Base-by-base conservation (phyloP, 2,113 vertebrate genomes). In the pig (Sus scrofa) region DNA sequence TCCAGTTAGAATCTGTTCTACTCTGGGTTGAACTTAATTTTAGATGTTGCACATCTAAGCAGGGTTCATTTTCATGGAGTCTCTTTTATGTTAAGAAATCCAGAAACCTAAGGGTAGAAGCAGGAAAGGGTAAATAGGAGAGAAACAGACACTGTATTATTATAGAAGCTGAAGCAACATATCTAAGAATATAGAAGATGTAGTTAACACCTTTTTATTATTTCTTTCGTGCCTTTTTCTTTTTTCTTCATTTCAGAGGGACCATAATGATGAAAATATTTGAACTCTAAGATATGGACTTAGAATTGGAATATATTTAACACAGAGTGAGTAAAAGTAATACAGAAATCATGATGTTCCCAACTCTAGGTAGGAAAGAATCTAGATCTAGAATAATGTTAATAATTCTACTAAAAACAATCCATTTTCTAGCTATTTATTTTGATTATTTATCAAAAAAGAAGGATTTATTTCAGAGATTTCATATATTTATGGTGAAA, bases 221-320 rank as follows among this genome's bases (percentile, higher is more conserved):
- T 60, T 92, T 89, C 32, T 70, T 94, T 94, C 34, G 67, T 67
- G 20, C 74, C 3, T 92, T 91, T 83, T 81, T 70, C 20, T 74
- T 87, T 63, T 60, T 16, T 77, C 50, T 12, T 86, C 13, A 2
- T n/a, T n/a, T 2, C 7, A 78, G 9, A 91, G 34, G 52, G 11
- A 58, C 6, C 30, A 82, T 85, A 82, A 68, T 34, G 22, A 39
- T 62, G n/a, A n/a, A 37, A 44, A 84, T 79, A 34, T 56, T 94
- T 93, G 79, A 89, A 89, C 58, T n/a, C 18, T 77, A 96, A n/a
- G 20, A 54, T 91, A 9, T 67, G 5, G 15, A 67, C 54, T 89
- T 90, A 63, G 30, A 86, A 89, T 22, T 15, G 13, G 60, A 70
- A 86, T 62, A 70, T 60, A 71, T 44, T 92, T 24, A 34, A 32